Evolutionary conservation across 2,888 invertebrate genomes (phyloP).

Genomic region (Panopea generosa): DNA sequence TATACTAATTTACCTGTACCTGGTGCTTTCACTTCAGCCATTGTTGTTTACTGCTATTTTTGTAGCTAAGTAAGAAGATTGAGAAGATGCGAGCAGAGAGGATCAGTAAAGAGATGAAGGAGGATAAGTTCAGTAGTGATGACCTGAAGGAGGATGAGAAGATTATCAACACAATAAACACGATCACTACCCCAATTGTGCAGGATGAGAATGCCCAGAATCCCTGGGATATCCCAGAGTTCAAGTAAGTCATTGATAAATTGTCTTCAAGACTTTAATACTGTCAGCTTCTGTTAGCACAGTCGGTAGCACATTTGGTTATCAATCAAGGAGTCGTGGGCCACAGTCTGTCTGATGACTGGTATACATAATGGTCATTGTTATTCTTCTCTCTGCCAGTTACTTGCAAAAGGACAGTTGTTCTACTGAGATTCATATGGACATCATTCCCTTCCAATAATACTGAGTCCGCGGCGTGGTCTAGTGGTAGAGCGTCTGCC

Average conservation of each 20-base stretch:
- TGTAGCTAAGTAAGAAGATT: constrained; percentile 53
- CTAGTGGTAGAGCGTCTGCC: too few species aligned
- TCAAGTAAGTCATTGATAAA: constrained; percentile 49
- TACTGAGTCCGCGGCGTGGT: too few species aligned
- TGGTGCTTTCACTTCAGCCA: too few species aligned
- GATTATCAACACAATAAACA: constrained; percentile 51
- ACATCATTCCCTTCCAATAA: too few species aligned
- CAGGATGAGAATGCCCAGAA: constrained; percentile 70
- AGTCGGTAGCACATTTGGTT: too few species aligned
- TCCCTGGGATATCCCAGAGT: constrained; percentile 66
- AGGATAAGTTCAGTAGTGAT: constrained; percentile 56
- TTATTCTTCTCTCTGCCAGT: too few species aligned
- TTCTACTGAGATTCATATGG: too few species aligned
- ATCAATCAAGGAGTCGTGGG: neutral
- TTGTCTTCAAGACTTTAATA: too few species aligned
- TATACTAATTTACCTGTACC: too few species aligned
- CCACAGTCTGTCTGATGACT: neutral
- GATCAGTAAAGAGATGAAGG: constrained; percentile 55
- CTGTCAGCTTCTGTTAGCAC: neutral
- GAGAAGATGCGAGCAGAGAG: constrained; percentile 59
- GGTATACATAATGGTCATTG: too few species aligned
- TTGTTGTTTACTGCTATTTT: neutral
- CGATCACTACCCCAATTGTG: constrained; percentile 48
- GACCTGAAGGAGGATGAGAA: constrained; percentile 54
- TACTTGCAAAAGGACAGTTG: too few species aligned